Percentiles rank a stretch among this genome's conserved stretches.
Conservation (phyloP, 2,113 vertebrate species). For the Apteryx owenii region DNA sequence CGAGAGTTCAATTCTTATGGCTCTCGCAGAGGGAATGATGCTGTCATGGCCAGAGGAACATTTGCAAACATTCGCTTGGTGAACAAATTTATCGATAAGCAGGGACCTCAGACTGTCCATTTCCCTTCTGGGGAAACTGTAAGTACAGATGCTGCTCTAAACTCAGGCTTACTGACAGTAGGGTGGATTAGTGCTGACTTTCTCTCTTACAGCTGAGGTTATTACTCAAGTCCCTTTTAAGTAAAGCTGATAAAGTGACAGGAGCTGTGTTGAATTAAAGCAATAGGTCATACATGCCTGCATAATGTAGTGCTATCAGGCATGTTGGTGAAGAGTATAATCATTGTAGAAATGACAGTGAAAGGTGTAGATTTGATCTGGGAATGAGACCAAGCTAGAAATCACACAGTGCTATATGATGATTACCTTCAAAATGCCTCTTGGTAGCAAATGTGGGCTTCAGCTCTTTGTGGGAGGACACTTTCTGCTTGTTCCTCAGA, state of each 20-base stretch:
- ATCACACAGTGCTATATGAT: background rate
- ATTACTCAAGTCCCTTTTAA: background rate
- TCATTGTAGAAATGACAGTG: background rate
- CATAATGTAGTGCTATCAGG: background rate
- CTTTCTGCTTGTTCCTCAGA: background rate
- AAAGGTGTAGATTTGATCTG: background rate
- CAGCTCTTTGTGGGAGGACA: background rate
- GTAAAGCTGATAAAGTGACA: background rate
- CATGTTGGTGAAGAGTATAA: background rate
- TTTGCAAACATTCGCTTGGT: constrained; percentile 97
- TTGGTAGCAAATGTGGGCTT: background rate
- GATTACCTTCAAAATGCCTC: background rate
- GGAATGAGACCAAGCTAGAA: background rate
- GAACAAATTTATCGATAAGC: constrained; percentile 95
- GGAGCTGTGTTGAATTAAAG: background rate
- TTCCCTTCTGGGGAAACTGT: constrained; percentile 90
- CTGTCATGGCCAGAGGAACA: constrained; percentile 94
- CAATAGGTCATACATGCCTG: background rate
- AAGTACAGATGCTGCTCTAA: constrained; percentile 44
- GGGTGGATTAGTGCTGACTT: background rate
- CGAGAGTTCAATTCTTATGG: constrained; percentile 97
- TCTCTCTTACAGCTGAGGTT: background rate
- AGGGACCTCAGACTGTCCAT: constrained; percentile 90
- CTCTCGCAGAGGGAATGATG: constrained; percentile 95
- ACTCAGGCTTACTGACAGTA: background rate